Conservation (phyloP, 1,140 invertebrate genomes). For the Hycleus cichorii region DNA sequence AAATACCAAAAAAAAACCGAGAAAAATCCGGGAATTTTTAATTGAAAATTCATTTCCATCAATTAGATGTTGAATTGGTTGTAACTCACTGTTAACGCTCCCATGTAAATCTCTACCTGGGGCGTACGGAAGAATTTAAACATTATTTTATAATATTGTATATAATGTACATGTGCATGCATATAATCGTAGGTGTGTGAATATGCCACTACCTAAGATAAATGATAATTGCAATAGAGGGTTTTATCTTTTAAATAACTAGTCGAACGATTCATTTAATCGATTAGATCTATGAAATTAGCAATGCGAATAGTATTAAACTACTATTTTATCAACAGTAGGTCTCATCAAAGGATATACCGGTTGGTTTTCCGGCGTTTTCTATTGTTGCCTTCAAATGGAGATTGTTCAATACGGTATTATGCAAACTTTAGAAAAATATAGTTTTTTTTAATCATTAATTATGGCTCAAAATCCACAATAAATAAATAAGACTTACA, state of each 20-base stretch:
- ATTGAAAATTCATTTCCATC: slow-evolving; percentile 12
- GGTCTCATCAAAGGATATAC: slow-evolving; percentile 1
- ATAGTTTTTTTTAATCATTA: too few relatives aligned
- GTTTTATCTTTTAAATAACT: too few relatives aligned
- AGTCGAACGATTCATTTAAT: too few relatives aligned
- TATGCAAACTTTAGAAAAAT: too few relatives aligned
- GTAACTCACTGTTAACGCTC: slow-evolving; percentile 12
- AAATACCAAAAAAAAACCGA: too few relatives aligned
- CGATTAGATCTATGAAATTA: too few relatives aligned
- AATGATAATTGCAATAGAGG: slow-evolving; percentile 6
- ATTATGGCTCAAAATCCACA: too few relatives aligned
- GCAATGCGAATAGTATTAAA: too few relatives aligned
- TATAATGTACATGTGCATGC: background rate
- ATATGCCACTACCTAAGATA: slow-evolving; percentile 12
- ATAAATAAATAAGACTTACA: too few relatives aligned
- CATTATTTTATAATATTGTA: background rate
- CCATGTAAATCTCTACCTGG: slow-evolving; percentile 9
- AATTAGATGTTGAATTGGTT: slow-evolving; percentile 5
- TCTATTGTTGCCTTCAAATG: background rate
- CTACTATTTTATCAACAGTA: background rate
- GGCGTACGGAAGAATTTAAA: background rate
- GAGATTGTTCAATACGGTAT: too few relatives aligned
- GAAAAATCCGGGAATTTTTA: background rate
- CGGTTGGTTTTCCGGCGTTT: background rate
- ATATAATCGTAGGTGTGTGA: slow-evolving; percentile 15